Conservation (phyloP, 2,888 invertebrate species). For the Matsumyia berberina region DNA sequence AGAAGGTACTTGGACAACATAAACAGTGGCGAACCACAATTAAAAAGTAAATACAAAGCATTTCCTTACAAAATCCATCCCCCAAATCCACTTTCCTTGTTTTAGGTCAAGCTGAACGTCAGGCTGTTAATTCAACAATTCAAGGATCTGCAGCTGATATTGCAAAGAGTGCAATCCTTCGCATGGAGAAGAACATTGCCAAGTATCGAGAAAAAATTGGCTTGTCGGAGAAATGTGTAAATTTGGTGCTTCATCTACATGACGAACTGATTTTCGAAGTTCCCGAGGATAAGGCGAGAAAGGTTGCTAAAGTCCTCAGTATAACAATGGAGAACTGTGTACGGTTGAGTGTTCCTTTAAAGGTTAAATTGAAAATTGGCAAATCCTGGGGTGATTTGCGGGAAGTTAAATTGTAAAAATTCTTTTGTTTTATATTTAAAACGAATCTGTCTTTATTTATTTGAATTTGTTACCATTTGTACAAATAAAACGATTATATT, state of each 20-base stretch:
- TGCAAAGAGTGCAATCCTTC: conserved; percentile 94
- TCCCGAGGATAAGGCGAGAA: conserved; percentile 85
- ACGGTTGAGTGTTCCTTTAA: conserved; percentile 90
- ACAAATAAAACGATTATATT: conserved; percentile 18
- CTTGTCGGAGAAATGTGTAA: conserved; percentile 84
- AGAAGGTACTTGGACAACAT: conserved; percentile 92
- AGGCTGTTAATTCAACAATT: conserved; percentile 97
- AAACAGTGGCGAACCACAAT: conserved; percentile 86
- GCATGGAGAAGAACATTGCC: conserved; percentile 87
- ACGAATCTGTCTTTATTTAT: conserved; percentile 26
- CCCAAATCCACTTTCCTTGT: neutral
- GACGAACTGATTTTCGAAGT: conserved; percentile 98
- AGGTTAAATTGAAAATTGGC: conserved; percentile 94
- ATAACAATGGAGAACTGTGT: conserved; percentile 92
- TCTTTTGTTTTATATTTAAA: conserved; percentile 8
- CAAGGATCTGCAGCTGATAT: conserved; percentile 99
- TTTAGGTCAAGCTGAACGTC: conserved; percentile 94
- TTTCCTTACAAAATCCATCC: neutral
- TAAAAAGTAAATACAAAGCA: conserved; percentile 86
- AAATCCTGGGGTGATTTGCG: conserved; percentile 89
- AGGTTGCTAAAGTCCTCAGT: conserved; percentile 88
- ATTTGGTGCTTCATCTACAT: conserved; percentile 95
- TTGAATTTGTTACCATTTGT: conserved; percentile 46
- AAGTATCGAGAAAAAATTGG: conserved; percentile 82
- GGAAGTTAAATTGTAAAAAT: conserved; percentile 80